These are phyloP conservation scores for Watsonalla cultraria DNA, from an alignment of 2,888 invertebrate species.

Conservation along the genomic window DNA sequence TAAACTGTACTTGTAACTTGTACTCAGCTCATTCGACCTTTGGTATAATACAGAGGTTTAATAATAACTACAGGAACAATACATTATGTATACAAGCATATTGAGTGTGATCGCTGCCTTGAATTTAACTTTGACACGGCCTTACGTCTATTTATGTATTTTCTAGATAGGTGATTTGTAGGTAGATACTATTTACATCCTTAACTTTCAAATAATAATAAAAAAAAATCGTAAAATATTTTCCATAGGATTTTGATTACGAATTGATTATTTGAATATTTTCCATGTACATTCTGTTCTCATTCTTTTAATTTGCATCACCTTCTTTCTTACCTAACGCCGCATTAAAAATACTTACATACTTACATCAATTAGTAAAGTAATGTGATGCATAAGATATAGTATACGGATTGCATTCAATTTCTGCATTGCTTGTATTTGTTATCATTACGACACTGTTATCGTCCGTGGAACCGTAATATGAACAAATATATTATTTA, in stretches of 20 bases:
- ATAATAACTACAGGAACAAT: slow-evolving; percentile 6
- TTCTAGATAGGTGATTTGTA: not conserved
- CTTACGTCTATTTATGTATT: not conserved
- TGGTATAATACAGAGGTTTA: slow-evolving; percentile 10
- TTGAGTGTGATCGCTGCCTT: slow-evolving; percentile 11
- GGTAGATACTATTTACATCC: too few species aligned
- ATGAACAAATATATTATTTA: slow-evolving; percentile 4
- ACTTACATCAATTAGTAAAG: too few species aligned
- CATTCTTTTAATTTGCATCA: too few species aligned
- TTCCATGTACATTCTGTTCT: too few species aligned
- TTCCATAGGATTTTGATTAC: too few species aligned
- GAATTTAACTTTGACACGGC: slow-evolving; percentile 11
- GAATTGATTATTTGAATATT: too few species aligned
- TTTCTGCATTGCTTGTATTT: not conserved
- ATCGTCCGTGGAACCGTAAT: slow-evolving; percentile 8
- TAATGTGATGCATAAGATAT: too few species aligned
- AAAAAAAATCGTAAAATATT: too few species aligned
- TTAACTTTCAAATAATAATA: too few species aligned
- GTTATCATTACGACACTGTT: not conserved
- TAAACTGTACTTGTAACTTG: not conserved
- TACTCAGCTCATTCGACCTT: slow-evolving; percentile 10
- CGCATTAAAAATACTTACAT: too few species aligned
- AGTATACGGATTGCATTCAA: not conserved
- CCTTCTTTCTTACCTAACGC: too few species aligned
- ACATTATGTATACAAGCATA: slow-evolving; percentile 11